Base-by-base conservation (phyloP, 1,140 invertebrate species). In the Anoplophora glabripennis region DNA sequence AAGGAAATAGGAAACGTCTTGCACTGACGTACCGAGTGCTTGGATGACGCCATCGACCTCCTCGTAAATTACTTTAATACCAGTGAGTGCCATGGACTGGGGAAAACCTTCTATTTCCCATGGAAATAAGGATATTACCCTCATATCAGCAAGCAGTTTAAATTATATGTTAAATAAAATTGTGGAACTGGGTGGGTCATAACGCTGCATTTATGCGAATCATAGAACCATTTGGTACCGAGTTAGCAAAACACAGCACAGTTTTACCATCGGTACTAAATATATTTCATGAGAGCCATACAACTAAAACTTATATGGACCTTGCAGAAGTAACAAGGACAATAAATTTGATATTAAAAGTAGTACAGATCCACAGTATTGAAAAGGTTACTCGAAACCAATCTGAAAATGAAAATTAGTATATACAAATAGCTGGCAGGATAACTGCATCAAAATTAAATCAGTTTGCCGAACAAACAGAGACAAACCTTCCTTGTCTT, bases 401-500 rank as follows among this genome's bases (percentile, higher is more conserved):
- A 44, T 17, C 14, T 44, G 41, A 12, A 15, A n/a, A 12, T n/a
- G 18, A 44, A 15, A 44, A 44, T 44, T 44, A 10, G 41, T 44
- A 44, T 44, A 10, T 44, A 44, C 41, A 47, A 21, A 37, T 36
- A 53, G 52, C 36, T 41, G 52, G 52, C 15, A 53, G 52, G 33
- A 53, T 53, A 40, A 53, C 52, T 9, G 40, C 52, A 34, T 54
- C 52, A 54, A 54, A 44, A 44, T 28, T 14, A 44, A 54, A 54
- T 21, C 37, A 11, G 41, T 54, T 28, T 54, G 52, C 15, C 15
- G 41, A 28, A 54, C 52, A 54, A 44, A 42, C 44, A 34, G 28
- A 15, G 37, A 41, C 7, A 34, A 5, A 44, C 41, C 52, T 54
- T 54, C 52, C 33, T 34, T 54, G 7, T 54, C 52, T 14, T 17